Percentiles rank a stretch among this genome's conserved stretches.
Conservation (phyloP, 2,797 vertebrate species). For the Sebastes hubbsi region DNA sequence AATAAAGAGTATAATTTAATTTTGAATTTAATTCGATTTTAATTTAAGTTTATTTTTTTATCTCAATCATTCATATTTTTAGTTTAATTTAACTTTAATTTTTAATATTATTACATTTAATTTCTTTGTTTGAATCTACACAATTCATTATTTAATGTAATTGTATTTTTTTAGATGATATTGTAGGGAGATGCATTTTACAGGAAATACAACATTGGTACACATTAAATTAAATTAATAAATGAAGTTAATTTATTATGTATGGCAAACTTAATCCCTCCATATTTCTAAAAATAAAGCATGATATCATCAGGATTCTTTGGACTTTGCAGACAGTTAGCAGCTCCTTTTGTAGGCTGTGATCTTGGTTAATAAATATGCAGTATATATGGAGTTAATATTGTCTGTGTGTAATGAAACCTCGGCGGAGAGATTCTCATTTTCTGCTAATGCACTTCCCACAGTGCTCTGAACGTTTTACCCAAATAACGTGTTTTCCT, state of each 20-base stretch:
- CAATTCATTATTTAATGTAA: background rate
- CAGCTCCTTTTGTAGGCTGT: background rate
- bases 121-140: background rate
- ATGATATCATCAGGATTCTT: background rate
- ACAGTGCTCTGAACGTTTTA: slow-evolving; percentile 5
- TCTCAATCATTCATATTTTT: too few relatives aligned
- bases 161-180: background rate
- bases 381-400: background rate
- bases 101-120: background rate
- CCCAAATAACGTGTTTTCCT: background rate
- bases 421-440: slow-evolving; percentile 41
- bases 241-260: background rate
- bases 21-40: background rate
- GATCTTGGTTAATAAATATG: slow-evolving; percentile 6
- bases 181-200: too few relatives aligned
- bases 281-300: background rate
- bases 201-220: background rate
- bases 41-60: background rate
- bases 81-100: background rate
- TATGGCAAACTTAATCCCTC: background rate
- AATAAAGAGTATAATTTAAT: too few relatives aligned
- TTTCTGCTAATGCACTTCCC: slow-evolving; percentile 23
- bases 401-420: background rate
- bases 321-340: background rate
- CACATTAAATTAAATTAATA: background rate